Percentiles rank a stretch among this genome's conserved stretches.
These are phyloP conservation scores for Holotrichia oblita DNA, from an alignment of 1,140 invertebrate species.

Conservation along the genomic window DNA sequence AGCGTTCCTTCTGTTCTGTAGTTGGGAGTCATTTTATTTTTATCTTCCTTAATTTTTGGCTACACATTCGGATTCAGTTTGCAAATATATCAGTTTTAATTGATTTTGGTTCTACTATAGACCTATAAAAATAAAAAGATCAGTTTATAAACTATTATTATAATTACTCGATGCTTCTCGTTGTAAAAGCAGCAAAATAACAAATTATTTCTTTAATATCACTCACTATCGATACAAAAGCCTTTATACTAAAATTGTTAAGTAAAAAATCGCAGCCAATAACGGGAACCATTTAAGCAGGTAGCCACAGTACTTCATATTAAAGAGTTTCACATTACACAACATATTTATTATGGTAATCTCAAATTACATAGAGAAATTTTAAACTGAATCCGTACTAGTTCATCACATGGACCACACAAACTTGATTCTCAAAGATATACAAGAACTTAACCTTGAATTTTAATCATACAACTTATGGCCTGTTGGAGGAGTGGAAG, in stretches of 20 bases:
- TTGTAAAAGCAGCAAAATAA: no score
- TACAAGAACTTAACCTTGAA: slow-evolving; percentile 43
- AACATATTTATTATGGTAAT: slow-evolving; percentile 40
- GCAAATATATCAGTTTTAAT: no score
- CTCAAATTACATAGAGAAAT: slow-evolving; percentile 38
- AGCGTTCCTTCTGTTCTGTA: no score
- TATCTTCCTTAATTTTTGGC: no score
- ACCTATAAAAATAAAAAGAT: no score
- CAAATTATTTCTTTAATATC: not conserved
- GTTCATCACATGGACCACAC: slow-evolving; percentile 40
- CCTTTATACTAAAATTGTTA: not conserved
- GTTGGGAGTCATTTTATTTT: no score
- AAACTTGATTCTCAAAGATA: slow-evolving; percentile 41
- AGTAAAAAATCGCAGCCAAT: not conserved
- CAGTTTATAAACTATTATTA: no score
- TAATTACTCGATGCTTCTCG: no score
- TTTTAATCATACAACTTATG: slow-evolving; percentile 42
- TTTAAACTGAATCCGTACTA: slow-evolving; percentile 41
- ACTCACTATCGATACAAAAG: not conserved
- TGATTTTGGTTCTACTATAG: no score
- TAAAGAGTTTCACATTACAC: slow-evolving; percentile 36
- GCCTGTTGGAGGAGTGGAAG: not conserved
- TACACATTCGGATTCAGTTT: no score
- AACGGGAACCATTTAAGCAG: slow-evolving; percentile 17
- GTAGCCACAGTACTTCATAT: slow-evolving; percentile 19